phyloP scores from a whole-genome alignment of 2,888 invertebrate genomes.

The Cephus runcator region DNA sequence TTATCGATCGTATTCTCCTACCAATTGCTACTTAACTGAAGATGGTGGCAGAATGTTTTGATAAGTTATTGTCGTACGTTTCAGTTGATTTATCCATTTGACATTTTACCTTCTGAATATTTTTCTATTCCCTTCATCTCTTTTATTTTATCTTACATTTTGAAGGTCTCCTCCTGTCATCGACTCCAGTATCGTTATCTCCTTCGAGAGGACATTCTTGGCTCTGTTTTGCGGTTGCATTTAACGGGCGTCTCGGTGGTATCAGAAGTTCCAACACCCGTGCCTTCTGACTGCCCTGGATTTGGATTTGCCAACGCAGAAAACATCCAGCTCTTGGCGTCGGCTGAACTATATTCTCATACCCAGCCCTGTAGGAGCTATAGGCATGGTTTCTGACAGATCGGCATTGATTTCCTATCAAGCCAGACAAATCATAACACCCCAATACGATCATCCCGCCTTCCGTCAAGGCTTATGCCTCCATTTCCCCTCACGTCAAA shows the following conservation, averaged over 20 bases:
- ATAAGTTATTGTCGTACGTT: neutral
- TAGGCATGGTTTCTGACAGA: constrained; percentile 31
- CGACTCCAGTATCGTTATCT: neutral
- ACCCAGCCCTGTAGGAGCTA: neutral
- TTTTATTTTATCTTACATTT: neutral
- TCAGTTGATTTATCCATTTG: neutral
- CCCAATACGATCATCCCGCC: constrained; percentile 7
- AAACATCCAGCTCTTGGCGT: neutral
- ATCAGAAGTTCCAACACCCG: neutral
- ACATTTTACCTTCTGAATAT: neutral
- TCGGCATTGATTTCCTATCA: constrained; percentile 37
- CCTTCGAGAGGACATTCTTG: neutral
- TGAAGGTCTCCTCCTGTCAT: neutral
- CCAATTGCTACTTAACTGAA: neutral
- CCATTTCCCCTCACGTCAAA: neutral
- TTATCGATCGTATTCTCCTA: neutral
- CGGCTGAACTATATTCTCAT: neutral
- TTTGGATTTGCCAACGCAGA: neutral
- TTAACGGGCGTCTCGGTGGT: neutral
- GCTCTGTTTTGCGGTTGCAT: neutral
- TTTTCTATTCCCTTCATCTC: neutral
- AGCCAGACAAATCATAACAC: constrained; percentile 34
- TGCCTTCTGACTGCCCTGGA: neutral
- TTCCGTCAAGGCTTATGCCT: neutral
- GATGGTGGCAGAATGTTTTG: neutral